Evolutionary conservation across 2,797 vertebrate genomes (phyloP).

Genomic region (Megaceryle alcyon): DNA sequence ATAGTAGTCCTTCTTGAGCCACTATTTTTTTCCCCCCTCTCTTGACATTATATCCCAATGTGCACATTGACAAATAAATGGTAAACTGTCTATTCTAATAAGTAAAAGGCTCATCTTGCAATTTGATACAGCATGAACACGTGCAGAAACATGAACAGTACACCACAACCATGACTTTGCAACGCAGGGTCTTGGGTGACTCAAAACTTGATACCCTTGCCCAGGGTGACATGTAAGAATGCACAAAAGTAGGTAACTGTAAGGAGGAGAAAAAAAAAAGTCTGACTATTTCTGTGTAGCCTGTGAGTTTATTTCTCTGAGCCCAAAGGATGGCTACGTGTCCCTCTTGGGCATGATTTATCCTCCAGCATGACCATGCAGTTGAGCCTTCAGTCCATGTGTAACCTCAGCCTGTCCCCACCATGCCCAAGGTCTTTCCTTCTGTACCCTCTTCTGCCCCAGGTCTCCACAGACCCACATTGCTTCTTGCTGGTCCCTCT

Average conservation of each 20-base stretch:
- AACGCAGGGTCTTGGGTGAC: background rate
- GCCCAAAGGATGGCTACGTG: background rate
- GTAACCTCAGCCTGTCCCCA: background rate
- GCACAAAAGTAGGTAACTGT: background rate
- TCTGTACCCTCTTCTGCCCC: too few species aligned
- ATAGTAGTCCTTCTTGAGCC: background rate
- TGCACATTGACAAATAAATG: background rate
- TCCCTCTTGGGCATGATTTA: background rate
- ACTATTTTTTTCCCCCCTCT: background rate
- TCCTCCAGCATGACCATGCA: background rate
- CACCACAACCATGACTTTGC: background rate
- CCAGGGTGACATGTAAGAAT: background rate
- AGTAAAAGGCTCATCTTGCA: background rate
- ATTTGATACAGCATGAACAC: background rate
- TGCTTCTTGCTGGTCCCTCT: background rate
- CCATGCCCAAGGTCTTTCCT: too few species aligned
- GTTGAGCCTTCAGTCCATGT: background rate
- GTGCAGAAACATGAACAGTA: background rate
- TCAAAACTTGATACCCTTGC: background rate
- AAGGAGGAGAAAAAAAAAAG: too few species aligned
- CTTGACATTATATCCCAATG: background rate
- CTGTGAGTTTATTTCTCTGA: background rate
- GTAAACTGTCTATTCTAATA: background rate
- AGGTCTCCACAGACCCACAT: accelerated
- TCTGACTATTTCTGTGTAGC: background rate